These are phyloP conservation scores for Benthosema pterotum DNA, from an alignment of 2,797 vertebrate species.

Conservation along the genomic window DNA sequence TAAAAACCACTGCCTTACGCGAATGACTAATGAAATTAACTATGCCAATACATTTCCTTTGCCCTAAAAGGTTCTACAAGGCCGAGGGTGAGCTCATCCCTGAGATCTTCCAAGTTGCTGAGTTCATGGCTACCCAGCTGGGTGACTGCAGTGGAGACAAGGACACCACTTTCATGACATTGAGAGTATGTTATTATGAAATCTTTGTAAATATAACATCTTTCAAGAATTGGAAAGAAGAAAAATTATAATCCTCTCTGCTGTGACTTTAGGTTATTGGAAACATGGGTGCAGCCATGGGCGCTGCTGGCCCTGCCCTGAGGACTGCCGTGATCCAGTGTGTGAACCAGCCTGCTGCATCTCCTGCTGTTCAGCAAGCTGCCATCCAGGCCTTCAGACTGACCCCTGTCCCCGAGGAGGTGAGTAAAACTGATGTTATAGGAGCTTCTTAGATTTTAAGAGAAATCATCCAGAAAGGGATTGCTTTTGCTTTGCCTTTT, in stretches of 20 bases:
- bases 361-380: constrained; percentile 87
- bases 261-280: constrained; percentile 86
- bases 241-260: constrained; percentile 1
- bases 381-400: constrained; percentile 92
- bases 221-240: not conserved
- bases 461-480: not conserved
- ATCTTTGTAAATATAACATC: not conserved
- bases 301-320: constrained; percentile 79
- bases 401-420: constrained; percentile 85
- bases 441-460: not conserved
- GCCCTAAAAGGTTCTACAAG: constrained; percentile 78
- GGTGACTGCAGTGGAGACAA: constrained; percentile 84
- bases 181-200: constrained; percentile 69
- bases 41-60: not conserved
- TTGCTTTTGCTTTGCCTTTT: not conserved
- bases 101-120: constrained; percentile 83
- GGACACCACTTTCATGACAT: constrained; percentile 85
- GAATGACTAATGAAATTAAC: not conserved
- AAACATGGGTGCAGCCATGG: constrained; percentile 90
- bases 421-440: constrained; percentile 52
- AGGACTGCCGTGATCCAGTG: constrained; percentile 85
- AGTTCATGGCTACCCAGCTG: constrained; percentile 84
- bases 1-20: not conserved
- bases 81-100: constrained; percentile 71
- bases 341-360: constrained; percentile 78